Conservation (phyloP, 1,140 invertebrate species). For the Helicoverpa zea region DNA sequence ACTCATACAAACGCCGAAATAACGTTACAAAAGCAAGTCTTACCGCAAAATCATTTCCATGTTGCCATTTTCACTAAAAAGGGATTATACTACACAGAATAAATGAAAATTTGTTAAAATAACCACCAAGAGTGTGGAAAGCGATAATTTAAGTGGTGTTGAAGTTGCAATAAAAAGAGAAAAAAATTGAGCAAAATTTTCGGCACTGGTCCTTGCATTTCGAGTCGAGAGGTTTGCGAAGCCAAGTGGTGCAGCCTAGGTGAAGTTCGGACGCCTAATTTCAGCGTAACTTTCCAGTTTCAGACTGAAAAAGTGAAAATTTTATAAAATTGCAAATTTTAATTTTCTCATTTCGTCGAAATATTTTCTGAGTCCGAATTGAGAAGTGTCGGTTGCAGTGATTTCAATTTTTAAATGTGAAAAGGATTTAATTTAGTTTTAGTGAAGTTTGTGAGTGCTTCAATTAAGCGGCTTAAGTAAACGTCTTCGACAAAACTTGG, state of each 20-base stretch:
- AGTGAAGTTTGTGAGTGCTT: not conserved
- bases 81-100: not conserved
- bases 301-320: not conserved
- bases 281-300: not conserved
- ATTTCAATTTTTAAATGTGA: constrained; percentile 3
- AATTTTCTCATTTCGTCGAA: not conserved
- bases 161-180: not conserved
- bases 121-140: constrained; percentile 2
- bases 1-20: not conserved
- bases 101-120: constrained; percentile 1
- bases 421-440: constrained; percentile 4
- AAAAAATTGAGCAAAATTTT: not conserved
- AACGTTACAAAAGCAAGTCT: not conserved
- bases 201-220: not conserved
- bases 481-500: no score
- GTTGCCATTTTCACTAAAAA: not conserved
- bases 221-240: not conserved
- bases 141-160: constrained; percentile 17
- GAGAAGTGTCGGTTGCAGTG: constrained; percentile 2
- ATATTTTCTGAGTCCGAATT: constrained; percentile 15
- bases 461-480: no score
- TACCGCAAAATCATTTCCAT: not conserved
- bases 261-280: constrained; percentile 20
- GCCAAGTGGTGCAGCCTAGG: not conserved
- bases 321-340: constrained; percentile 7